phyloP scores from a whole-genome alignment of 2,888 invertebrate genomes.

The Venustoraphidia nigricollis region DNA sequence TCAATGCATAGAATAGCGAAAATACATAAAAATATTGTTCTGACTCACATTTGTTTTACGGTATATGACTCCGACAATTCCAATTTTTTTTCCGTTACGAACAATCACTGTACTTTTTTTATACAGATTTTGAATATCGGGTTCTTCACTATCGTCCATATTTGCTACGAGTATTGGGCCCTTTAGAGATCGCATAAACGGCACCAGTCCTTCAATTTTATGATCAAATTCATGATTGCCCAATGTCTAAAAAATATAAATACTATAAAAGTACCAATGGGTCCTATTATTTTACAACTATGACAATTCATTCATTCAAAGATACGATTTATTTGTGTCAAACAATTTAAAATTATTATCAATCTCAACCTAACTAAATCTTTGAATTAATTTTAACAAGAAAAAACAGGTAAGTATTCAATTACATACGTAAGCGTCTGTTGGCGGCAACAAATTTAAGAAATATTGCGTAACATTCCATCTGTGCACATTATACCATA shows the following conservation, averaged over 20 bases:
- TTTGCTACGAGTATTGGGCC: constrained; percentile 60
- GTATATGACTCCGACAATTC: constrained; percentile 63
- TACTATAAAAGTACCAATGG: background rate
- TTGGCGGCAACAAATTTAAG: constrained; percentile 49
- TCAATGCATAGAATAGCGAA: background rate
- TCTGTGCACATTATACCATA: constrained; percentile 65
- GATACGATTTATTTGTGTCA: too few relatives aligned
- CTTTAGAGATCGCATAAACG: constrained; percentile 46
- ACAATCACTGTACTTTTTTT: constrained; percentile 47
- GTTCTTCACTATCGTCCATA: constrained; percentile 53
- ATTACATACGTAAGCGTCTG: constrained; percentile 56
- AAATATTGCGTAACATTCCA: constrained; percentile 62
- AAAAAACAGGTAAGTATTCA: background rate
- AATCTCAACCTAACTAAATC: too few relatives aligned
- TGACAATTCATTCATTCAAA: too few relatives aligned
- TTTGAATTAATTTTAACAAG: too few relatives aligned
- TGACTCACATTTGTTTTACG: constrained; percentile 43
- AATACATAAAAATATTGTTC: background rate
- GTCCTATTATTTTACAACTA: too few relatives aligned
- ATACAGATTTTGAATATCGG: constrained; percentile 42
- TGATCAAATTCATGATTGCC: constrained; percentile 84
- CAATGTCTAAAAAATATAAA: constrained; percentile 40
- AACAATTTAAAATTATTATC: too few relatives aligned
- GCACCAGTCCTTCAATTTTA: constrained; percentile 51
- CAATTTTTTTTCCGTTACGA: constrained; percentile 48